These are phyloP conservation scores for Paramormyrops kingsleyae DNA, from an alignment of 2,113 vertebrate species.

Conservation along the genomic window DNA sequence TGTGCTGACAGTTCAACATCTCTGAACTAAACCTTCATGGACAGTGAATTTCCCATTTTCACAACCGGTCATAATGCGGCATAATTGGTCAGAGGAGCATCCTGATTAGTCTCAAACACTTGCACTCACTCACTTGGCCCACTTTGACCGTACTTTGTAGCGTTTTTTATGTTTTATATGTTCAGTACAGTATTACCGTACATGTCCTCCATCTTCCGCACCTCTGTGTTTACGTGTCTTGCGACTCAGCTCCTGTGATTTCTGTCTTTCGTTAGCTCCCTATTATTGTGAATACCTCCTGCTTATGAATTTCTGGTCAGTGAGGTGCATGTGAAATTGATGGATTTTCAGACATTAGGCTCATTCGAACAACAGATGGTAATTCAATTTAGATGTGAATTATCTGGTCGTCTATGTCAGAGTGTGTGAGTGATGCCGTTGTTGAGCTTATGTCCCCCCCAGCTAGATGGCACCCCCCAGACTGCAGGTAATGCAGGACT, in stretches of 20 bases:
- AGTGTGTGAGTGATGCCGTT: conserved; percentile 61
- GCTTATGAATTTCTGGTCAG: conserved; percentile 51
- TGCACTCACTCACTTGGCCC: background rate
- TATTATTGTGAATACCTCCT: conserved; percentile 10
- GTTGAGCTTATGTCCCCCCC: conserved; percentile 50
- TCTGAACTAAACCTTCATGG: background rate
- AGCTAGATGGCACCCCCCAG: conserved; percentile 42
- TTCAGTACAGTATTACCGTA: background rate
- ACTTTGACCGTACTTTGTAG: background rate
- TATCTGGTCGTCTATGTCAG: conserved; percentile 69
- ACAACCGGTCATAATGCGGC: background rate
- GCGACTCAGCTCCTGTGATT: background rate
- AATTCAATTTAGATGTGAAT: conserved; percentile 62
- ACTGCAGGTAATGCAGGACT: conserved; percentile 10
- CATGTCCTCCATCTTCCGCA: background rate
- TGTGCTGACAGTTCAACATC: background rate
- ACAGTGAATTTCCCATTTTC: background rate
- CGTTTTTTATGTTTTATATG: background rate
- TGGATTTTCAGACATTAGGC: conserved; percentile 65
- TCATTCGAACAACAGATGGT: conserved; percentile 69
- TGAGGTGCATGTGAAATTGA: conserved; percentile 57
- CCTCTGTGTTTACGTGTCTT: background rate
- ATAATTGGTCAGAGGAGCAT: background rate
- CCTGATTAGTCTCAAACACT: background rate
- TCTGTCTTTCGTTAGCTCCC: background rate